Percentiles rank a stretch among this genome's conserved stretches.
phyloP scores from a whole-genome alignment of 2,797 vertebrate species.

The Halcyon smyrnensis region DNA sequence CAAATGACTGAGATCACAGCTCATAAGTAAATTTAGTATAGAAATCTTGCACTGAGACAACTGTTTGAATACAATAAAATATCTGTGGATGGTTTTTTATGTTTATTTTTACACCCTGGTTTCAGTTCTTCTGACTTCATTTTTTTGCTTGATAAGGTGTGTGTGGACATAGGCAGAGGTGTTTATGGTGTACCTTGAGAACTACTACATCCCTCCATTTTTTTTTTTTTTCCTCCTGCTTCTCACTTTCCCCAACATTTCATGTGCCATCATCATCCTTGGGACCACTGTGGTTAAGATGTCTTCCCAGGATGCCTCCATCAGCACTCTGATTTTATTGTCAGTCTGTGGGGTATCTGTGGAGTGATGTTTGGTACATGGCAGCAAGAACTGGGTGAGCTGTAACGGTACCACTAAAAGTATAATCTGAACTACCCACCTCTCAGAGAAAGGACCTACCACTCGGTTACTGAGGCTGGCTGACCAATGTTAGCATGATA shows the following conservation, averaged over 20 bases:
- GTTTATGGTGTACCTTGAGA: not conserved
- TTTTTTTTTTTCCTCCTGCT: not conserved
- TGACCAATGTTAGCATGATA: not conserved
- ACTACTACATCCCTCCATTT: accelerated
- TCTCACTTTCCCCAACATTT: not conserved
- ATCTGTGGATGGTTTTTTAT: not conserved
- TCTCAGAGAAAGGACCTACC: not conserved
- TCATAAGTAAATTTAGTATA: not conserved
- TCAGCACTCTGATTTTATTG: not conserved
- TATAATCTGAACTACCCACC: not conserved
- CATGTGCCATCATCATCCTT: not conserved
- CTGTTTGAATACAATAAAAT: not conserved
- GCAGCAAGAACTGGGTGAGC: not conserved
- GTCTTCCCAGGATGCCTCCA: not conserved
- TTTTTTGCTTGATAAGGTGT: not conserved
- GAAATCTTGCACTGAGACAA: not conserved
- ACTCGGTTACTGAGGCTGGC: not conserved
- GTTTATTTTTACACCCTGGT: not conserved
- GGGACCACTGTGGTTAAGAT: not conserved
- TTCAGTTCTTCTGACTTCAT: not conserved
- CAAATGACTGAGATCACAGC: not conserved
- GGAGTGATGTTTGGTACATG: not conserved
- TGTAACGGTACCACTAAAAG: not conserved
- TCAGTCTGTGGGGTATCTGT: not conserved
- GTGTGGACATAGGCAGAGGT: not conserved